Conservation (phyloP, 1,140 invertebrate genomes). For the Phortica variegata region DNA sequence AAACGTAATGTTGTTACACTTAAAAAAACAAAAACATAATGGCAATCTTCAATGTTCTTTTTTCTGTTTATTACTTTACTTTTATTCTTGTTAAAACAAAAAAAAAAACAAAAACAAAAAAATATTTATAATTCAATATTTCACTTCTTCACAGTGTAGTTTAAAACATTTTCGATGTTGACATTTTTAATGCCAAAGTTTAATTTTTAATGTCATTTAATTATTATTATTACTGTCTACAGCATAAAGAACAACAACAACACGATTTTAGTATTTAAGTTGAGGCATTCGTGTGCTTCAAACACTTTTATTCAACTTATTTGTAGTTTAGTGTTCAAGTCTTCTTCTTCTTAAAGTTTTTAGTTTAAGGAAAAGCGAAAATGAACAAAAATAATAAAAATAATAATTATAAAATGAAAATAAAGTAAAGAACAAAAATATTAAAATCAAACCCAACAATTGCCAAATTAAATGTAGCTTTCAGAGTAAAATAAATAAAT, state of each 20-base stretch:
- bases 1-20: slow-evolving; percentile 1
- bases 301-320: too few species aligned
- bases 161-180: slow-evolving; percentile 38
- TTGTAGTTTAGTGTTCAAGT: too few species aligned
- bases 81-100: too few species aligned
- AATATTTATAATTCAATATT: slow-evolving; percentile 23
- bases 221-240: slow-evolving; percentile 39
- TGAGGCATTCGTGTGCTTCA: neutral
- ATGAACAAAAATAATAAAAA: slow-evolving; percentile 14
- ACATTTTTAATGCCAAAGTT: slow-evolving; percentile 54
- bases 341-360: too few species aligned
- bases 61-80: too few species aligned
- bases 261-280: neutral
- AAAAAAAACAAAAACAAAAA: slow-evolving; percentile 16
- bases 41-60: too few species aligned
- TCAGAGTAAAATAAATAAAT: slow-evolving; percentile 52
- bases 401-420: slow-evolving; percentile 18
- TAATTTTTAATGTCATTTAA: slow-evolving; percentile 42
- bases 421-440: slow-evolving; percentile 56
- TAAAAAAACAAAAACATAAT: neutral
- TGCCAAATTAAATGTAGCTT: slow-evolving; percentile 57
- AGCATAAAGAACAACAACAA: slow-evolving; percentile 21
- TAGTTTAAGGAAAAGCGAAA: slow-evolving; percentile 10
- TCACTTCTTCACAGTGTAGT: too few species aligned
- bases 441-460: slow-evolving; percentile 57